Evolutionary conservation across 1,140 invertebrate genomes (phyloP).

Genomic region (Trichogramma pretiosum): DNA sequence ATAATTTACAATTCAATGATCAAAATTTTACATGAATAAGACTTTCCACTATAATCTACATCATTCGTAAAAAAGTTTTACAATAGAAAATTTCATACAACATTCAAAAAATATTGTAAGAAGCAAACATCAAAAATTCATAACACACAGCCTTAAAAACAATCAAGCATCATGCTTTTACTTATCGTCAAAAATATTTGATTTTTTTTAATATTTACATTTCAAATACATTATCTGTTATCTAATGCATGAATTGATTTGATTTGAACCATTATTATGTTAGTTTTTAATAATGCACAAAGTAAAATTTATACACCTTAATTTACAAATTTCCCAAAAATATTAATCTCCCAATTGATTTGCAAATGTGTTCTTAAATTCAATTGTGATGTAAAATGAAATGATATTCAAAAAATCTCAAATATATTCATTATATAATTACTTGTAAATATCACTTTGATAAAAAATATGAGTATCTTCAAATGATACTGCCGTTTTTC

Average conservation of each 20-base stretch:
- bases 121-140: neutral
- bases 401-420: neutral
- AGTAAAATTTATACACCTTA: conserved; percentile 6
- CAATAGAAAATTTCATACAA: neutral
- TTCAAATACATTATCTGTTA: conserved; percentile 1
- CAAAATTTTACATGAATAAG: too few relatives aligned
- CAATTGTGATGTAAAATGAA: neutral
- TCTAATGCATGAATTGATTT: neutral
- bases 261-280: neutral
- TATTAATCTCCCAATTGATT: neutral
- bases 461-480: neutral
- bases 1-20: too few relatives aligned
- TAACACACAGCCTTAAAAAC: conserved; percentile 16
- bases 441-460: neutral
- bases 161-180: conserved; percentile 12
- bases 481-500: conserved; percentile 2
- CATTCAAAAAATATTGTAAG: neutral
- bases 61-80: too few relatives aligned
- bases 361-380: too few relatives aligned
- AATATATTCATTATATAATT: neutral
- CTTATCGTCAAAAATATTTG: conserved; percentile 12
- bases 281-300: neutral
- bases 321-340: neutral
- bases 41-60: too few relatives aligned
- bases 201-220: conserved; percentile 9